Base-by-base conservation (phyloP, 1,140 invertebrate genomes). In the Rhyzopertha dominica region DNA sequence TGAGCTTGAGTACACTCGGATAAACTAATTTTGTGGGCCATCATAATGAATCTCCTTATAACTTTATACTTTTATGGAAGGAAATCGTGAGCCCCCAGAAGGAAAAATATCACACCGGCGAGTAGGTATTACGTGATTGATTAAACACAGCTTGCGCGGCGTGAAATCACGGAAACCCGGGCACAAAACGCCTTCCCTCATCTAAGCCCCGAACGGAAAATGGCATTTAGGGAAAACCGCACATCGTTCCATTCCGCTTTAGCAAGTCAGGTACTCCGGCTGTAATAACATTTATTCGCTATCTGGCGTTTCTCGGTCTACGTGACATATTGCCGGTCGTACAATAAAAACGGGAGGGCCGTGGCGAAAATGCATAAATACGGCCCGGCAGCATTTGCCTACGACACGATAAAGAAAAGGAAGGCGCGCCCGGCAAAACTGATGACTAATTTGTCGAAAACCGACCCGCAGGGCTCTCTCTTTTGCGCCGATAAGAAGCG, bases 391-490 rank as follows among this genome's bases (percentile, higher is more conserved):
- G 35, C 48, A 50, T 50, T 50, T 50, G 48, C 48, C 48, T 48
- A 37, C 42, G 41, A 44, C 45, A 37, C 42, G 50, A 52, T 52
- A 52, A 53, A 53, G 51, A 53, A 48, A 43, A 32, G 46, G 42
- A 53, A 42, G 34, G 46, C 42, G n/a, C 45, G 45, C 47, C 51
- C 24, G 24, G 43, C 43, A 49, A 50, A 50, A 46, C 51, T 54
- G 47, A 50, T 50, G 51, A 50, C 47, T 50, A 54, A 54, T 54
- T 54, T 54, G 47, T 54, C 51, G 47, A 50, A 54, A 54, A 42
- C 47, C 43, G 14, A 35, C 12, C 31, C 32, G 32, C 9, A 13
- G 23, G 28, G 25, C n/a, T n/a, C n/a, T n/a, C n/a, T 48, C 46
- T 18, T 32, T 16, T 28, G 43, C 39, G 41, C 43, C 39, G 47